Percentiles rank a stretch among this genome's conserved stretches.
Evolutionary conservation across 2,113 vertebrate genomes (phyloP).

Genomic region (Ptychochromis oligacanthus): DNA sequence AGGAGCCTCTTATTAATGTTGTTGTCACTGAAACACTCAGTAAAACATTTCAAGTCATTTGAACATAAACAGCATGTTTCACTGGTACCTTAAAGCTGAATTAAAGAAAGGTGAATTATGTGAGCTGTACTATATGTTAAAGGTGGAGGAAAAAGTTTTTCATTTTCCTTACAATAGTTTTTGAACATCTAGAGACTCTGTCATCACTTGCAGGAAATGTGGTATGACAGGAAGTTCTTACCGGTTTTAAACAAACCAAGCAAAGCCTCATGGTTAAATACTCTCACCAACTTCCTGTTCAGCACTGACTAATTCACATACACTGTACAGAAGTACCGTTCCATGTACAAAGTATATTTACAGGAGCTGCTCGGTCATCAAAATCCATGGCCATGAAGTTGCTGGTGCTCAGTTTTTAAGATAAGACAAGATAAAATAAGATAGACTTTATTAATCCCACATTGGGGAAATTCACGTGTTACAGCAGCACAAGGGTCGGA

Average conservation of each 20-base stretch:
- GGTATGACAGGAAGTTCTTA: not conserved
- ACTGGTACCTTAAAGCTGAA: not conserved
- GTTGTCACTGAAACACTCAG: no score
- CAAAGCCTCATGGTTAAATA: not conserved
- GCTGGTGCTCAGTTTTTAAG: no score
- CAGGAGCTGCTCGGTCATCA: fast-evolving
- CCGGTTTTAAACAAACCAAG: not conserved
- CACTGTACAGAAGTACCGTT: not conserved
- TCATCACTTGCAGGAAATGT: not conserved
- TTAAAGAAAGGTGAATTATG: not conserved
- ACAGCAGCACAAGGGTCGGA: no score
- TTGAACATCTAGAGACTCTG: not conserved
- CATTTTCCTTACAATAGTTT: no score
- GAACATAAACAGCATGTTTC: no score
- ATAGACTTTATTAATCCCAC: no score
- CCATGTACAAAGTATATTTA: not conserved
- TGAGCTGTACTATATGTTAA: not conserved
- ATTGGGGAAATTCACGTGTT: no score
- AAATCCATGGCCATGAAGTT: not conserved
- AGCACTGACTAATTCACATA: not conserved
- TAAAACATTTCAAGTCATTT: no score
- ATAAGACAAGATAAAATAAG: no score
- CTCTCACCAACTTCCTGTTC: not conserved
- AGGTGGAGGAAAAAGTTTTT: not conserved
- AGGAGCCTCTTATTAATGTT: no score